These are phyloP conservation scores for Drosophila meridiana DNA, from an alignment of 2,888 invertebrate genomes.

Conservation along the genomic window DNA sequence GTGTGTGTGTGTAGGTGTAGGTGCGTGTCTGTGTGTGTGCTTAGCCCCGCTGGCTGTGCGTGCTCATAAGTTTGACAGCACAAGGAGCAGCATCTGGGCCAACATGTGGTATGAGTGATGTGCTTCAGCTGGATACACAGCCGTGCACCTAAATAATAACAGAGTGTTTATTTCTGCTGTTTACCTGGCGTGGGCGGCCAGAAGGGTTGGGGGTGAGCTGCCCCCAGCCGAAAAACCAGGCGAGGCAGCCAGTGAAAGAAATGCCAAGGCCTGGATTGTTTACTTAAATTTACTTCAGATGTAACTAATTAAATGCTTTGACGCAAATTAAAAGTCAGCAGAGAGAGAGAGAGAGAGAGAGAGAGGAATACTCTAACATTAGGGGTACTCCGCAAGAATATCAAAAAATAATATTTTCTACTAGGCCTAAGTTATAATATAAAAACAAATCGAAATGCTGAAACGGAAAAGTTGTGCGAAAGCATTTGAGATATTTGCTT, in stretches of 20 bases:
- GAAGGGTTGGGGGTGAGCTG: background rate
- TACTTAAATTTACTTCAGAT: constrained; percentile 47
- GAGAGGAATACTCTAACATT: background rate
- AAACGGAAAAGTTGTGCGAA: constrained; percentile 1
- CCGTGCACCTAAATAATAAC: constrained; percentile 55
- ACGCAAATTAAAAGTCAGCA: constrained; percentile 27
- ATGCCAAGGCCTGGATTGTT: constrained; percentile 29
- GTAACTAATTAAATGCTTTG: constrained; percentile 47
- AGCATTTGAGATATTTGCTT: background rate
- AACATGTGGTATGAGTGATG: constrained; percentile 68
- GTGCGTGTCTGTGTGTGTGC: background rate
- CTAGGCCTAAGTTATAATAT: background rate
- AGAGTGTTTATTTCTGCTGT: constrained; percentile 46
- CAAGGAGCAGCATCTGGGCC: constrained; percentile 28
- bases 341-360: no score
- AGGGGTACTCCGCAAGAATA: background rate
- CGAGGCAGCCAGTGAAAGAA: background rate
- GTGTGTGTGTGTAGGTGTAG: constrained; percentile 7
- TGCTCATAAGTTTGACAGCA: constrained; percentile 41
- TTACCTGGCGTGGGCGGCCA: constrained; percentile 13
- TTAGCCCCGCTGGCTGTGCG: constrained; percentile 7
- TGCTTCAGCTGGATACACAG: constrained; percentile 27
- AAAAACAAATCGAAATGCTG: background rate
- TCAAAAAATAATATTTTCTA: background rate
- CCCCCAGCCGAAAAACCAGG: background rate